Evolutionary conservation across 1,140 invertebrate species (phyloP).

Genomic region (Papilio machaon): DNA sequence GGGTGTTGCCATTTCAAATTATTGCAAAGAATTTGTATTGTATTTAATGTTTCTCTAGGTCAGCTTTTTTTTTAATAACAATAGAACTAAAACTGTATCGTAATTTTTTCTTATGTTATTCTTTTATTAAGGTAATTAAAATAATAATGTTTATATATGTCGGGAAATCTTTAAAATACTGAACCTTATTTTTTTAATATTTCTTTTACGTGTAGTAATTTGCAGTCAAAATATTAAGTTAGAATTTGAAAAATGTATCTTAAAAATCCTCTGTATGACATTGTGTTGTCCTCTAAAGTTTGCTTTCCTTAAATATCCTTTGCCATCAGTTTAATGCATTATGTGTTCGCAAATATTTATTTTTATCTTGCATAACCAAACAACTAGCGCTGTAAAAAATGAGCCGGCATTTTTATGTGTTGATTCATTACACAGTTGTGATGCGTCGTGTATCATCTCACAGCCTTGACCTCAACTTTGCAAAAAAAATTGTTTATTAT

Average conservation of each 20-base stretch:
- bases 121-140: background rate
- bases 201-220: no score
- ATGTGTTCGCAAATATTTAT: background rate
- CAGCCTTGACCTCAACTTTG: constrained; percentile 12
- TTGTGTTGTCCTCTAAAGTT: constrained; percentile 24
- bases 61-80: constrained; percentile 10
- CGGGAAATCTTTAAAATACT: no score
- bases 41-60: constrained; percentile 1
- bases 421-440: constrained; percentile 18
- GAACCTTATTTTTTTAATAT: background rate
- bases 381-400: constrained; percentile 10
- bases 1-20: background rate
- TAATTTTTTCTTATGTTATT: background rate
- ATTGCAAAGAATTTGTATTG: constrained; percentile 8
- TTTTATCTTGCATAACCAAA: constrained; percentile 24
- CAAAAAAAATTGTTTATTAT: constrained; percentile 21
- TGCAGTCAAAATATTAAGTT: no score
- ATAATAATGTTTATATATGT: no score
- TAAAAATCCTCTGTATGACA: background rate
- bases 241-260: background rate
- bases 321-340: background rate
- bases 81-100: background rate
- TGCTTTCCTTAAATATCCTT: constrained; percentile 7
- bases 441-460: background rate
- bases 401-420: constrained; percentile 17